phyloP scores from a whole-genome alignment of 2,888 invertebrate genomes.

The Mythimna ferrago region DNA sequence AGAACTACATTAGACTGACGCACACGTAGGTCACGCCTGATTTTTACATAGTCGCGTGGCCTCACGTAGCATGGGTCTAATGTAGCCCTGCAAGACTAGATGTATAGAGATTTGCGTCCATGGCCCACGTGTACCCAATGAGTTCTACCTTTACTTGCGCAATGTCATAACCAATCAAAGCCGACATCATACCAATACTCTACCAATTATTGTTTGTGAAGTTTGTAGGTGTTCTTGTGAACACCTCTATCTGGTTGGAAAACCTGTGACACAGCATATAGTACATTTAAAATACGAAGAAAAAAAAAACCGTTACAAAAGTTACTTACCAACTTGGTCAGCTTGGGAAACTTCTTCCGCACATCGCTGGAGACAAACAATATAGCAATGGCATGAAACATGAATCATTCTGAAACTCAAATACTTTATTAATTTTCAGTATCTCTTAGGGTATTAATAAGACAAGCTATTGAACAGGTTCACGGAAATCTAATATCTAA shows the following conservation, averaged over 20 bases:
- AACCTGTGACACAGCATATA: conserved; percentile 18
- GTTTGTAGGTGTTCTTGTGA: background rate
- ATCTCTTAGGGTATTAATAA: conserved; percentile 35
- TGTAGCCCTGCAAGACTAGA: too few species aligned
- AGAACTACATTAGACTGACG: too few species aligned
- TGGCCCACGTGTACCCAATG: too few species aligned
- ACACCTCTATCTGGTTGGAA: conserved; percentile 11
- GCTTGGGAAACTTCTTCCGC: conserved; percentile 96
- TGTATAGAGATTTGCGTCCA: too few species aligned
- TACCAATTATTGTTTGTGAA: background rate
- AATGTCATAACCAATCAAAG: conserved; percentile 22
- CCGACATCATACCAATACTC: conserved; percentile 20
- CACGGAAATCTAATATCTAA: background rate
- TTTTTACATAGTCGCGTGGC: too few species aligned
- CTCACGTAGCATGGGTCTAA: too few species aligned
- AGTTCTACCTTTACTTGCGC: background rate
- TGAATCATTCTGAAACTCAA: conserved; percentile 84
- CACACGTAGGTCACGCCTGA: too few species aligned
- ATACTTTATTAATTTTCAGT: conserved; percentile 66
- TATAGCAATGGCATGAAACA: conserved; percentile 87
- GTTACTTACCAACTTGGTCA: conserved; percentile 95
- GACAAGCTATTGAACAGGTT: conserved; percentile 10
- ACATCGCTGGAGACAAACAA: conserved; percentile 95
- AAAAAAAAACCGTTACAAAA: background rate
- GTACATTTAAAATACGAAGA: background rate